Evolutionary conservation across 2,113 vertebrate species (phyloP), one percentile per base, ranked within the genome.

Genomic region (Bufo bufo): DNA sequence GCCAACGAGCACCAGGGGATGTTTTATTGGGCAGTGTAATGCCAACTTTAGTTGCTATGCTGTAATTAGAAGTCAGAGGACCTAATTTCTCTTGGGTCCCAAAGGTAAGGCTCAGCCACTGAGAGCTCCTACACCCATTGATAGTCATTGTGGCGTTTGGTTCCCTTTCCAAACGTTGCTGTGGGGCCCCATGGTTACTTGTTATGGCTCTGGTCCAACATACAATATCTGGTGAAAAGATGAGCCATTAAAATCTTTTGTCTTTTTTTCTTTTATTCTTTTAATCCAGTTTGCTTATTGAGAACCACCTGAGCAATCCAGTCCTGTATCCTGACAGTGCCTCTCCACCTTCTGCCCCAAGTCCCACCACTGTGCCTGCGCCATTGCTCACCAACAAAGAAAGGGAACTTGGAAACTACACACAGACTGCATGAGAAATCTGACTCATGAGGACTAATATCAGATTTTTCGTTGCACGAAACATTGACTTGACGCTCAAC

Each of bases 341-440:
- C 56, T 66, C 71, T 54, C 58, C 14, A 17, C 71, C 75, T 16
- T 9, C 69, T 20, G 17, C 71, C 6, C 33, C 6, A 23, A 43
- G 80, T 20, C 45, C 47, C 16, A 50, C 82, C 49, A 54, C 45
- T 23, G 45, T n/a, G 17, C 50, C 58, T 0, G 33, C 11, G 8
- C 72, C 52, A 0, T 20, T 83, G 2, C 23, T 45, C 33, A 10
- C 43, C 66, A 58, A 23, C 43, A 19, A 82, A 23, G 54, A 77
- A 69, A 49, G 66, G 1, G 81, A n/a, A 19, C 14, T 65, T 77
- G 58, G 14, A 6, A 65, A 84, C 33, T 17, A 8, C 20, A 52
- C 45, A 23, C 45, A 33, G 4, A 84, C 20, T 45, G 71, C 59
- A 43, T 88, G 86, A 88, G 20, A 45, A 52, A 74, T 82, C 59